Base-by-base conservation (phyloP, 1,140 invertebrate genomes). In the Drosophila virilis region DNA sequence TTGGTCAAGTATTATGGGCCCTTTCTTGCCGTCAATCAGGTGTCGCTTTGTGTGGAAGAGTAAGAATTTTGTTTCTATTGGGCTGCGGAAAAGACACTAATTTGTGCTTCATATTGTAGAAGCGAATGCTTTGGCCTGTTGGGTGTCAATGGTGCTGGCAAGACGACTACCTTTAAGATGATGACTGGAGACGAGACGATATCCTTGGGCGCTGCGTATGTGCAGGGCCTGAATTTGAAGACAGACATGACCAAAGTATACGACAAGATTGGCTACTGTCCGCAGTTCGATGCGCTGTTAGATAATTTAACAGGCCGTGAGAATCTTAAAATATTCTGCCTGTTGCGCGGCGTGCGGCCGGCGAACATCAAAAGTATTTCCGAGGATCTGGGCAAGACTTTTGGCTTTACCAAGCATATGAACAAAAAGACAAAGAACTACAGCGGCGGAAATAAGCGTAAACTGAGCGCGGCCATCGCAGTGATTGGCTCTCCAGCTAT, bases 371-470 rank as follows among this genome's bases (percentile, higher is more conserved):
- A 78, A 17, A 52, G 62, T 5, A 48, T 93, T 6, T 91, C 92
- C 28, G 78, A 92, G 73, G 84, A 93, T 15, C 61, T 93, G 51
- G 92, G 93, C 5, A 88, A 62, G 10, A 91, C 93, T 8, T 93
- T 94, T 77, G 92, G 93, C 65, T 93, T 93, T 59, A 68, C 66
- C 37, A 83, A 91, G 59, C 93, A 94, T 80, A 67, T 94, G 2
- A 89, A 94, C 51, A 94, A 94, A 55, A 75, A 93, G 90, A 94
- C 95, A 17, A 92, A 92, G 73, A 94, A 93, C 92, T 96, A 96
- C 83, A 98, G 97, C 90, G 97, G 97, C 9, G 98, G 98, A 0
- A 99, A 99, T 78, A 99, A 98, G 91, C 94, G 98, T 45, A 99
- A 99, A 92, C 93, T 99, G 28, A 98, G 97, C 76, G 97, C 98